Evolutionary conservation across 2,797 vertebrate species (phyloP).

Genomic region (Falco concolor): DNA sequence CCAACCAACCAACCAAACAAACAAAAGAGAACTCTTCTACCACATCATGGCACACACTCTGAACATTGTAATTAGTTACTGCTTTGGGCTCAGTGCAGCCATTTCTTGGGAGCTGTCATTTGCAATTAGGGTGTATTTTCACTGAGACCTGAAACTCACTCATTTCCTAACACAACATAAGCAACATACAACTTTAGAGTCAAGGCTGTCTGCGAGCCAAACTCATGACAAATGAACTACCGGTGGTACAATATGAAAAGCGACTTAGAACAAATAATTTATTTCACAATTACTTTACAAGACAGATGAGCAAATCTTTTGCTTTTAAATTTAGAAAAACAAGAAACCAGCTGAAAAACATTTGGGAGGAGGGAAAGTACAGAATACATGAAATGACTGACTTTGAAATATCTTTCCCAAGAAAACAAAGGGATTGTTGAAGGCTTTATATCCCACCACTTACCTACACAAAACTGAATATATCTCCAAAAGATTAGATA

Average conservation of each 20-base stretch:
- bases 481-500: conserved; percentile 52
- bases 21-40: background rate
- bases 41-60: background rate
- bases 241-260: background rate
- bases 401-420: background rate
- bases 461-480: conserved; percentile 67
- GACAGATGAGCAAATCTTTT: background rate
- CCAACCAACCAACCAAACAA: too few relatives aligned
- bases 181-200: background rate
- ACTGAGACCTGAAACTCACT: background rate
- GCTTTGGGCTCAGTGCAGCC: background rate
- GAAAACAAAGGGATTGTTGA: background rate
- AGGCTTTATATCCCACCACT: background rate
- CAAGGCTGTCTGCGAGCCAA: background rate
- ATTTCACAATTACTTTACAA: background rate
- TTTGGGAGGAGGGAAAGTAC: background rate
- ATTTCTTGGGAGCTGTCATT: background rate
- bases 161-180: background rate
- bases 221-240: background rate
- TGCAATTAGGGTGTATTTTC: background rate
- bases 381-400: background rate
- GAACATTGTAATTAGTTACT: background rate
- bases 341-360: background rate
- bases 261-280: background rate
- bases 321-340: background rate